Percentiles rank a stretch among this genome's conserved stretches.
Evolutionary conservation across 53 echinoderm and acorn worm genomes (phyloP).

Genomic region (Crossaster papposus): DNA sequence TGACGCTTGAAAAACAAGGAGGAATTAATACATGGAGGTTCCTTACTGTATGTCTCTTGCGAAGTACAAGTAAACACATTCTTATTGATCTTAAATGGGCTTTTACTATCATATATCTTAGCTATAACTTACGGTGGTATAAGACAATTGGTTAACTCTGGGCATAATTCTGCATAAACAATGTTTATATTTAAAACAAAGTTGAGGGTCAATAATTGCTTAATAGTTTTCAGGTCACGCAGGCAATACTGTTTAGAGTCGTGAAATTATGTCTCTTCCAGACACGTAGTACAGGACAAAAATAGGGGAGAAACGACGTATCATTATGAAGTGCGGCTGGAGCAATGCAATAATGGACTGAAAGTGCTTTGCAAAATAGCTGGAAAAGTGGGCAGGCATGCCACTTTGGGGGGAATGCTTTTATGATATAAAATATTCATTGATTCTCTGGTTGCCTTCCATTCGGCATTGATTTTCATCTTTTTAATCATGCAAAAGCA

Average conservation of each 20-base stretch:
- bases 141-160: too few species aligned
- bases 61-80: too few species aligned
- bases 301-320: neutral
- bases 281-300: neutral
- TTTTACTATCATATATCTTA: too few species aligned
- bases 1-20: neutral
- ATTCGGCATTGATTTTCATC: neutral
- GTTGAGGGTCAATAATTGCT: too few species aligned
- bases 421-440: constrained; percentile 18
- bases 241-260: too few species aligned
- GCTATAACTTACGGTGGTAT: too few species aligned
- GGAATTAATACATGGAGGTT: neutral
- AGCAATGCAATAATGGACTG: neutral
- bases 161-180: too few species aligned
- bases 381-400: neutral
- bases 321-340: neutral
- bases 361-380: neutral
- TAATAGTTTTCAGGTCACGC: too few species aligned
- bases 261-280: neutral
- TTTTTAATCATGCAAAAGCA: neutral
- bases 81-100: too few species aligned
- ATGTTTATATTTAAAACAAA: too few species aligned
- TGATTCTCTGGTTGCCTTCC: neutral
- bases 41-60: neutral
- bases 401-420: neutral